phyloP scores from a whole-genome alignment of 2,797 vertebrate genomes.

The Vireo griseus region DNA sequence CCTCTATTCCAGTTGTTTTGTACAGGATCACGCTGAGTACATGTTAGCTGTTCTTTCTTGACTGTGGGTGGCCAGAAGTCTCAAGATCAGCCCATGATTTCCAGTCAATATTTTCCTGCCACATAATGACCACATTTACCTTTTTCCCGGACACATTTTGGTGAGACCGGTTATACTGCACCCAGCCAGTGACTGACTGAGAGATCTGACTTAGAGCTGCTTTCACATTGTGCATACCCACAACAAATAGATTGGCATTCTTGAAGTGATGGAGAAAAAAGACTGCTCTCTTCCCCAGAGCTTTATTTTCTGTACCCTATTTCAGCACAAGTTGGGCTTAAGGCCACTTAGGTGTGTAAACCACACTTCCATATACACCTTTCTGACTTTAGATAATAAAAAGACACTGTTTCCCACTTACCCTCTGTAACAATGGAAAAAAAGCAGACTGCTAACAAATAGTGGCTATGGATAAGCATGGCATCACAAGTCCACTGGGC shows the following conservation, averaged over 20 bases:
- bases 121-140: background rate
- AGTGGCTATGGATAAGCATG: background rate
- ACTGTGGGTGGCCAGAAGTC: background rate
- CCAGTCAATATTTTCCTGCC: background rate
- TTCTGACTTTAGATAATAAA: background rate
- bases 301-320: background rate
- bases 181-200: background rate
- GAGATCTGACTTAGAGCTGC: background rate
- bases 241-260: background rate
- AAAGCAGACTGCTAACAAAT: background rate
- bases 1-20: background rate
- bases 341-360: background rate
- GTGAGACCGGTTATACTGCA: background rate
- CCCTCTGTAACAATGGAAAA: background rate
- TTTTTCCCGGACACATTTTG: background rate
- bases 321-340: background rate
- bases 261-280: background rate
- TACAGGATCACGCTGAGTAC: background rate
- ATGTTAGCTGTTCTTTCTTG: background rate
- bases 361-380: background rate
- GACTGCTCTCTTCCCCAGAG: background rate
- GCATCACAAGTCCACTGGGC: background rate
- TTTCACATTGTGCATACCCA: background rate
- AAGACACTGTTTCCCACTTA: background rate
- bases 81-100: background rate